These are phyloP conservation scores for Gadus chalcogrammus DNA, from an alignment of 2,113 vertebrate species.

Conservation along the genomic window DNA sequence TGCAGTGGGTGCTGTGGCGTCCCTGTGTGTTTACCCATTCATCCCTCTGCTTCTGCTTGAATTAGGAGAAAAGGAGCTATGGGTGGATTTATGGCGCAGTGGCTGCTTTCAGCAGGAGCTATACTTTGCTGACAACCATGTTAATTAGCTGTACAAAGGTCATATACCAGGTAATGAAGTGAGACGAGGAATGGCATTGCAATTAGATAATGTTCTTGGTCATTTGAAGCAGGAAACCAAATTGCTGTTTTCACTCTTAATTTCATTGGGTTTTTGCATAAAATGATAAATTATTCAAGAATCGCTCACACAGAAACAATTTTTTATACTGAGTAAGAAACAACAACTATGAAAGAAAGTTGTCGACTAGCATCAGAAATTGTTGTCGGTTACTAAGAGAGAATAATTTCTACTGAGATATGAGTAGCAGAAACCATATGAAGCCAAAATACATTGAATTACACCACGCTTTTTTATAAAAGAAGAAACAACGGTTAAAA, in stretches of 20 bases:
- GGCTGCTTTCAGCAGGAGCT: constrained; percentile 23
- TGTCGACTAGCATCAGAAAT: too few species aligned
- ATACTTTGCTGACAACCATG: constrained; percentile 45
- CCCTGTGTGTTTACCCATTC: neutral
- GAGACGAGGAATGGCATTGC: constrained; percentile 22
- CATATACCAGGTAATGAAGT: constrained; percentile 51
- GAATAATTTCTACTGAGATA: too few species aligned
- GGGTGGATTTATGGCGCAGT: neutral
- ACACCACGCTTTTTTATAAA: too few species aligned
- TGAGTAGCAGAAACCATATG: too few species aligned
- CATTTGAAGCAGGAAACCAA: constrained; percentile 35
- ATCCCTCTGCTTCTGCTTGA: constrained; percentile 19
- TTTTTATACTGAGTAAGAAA: too few species aligned
- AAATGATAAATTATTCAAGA: constrained; percentile 11
- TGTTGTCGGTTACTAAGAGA: too few species aligned
- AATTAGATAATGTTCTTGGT: constrained; percentile 45
- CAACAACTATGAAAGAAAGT: too few species aligned
- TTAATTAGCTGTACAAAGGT: constrained; percentile 67
- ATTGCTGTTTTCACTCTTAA: constrained; percentile 42
- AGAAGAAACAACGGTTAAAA: too few species aligned
- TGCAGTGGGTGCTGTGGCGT: neutral
- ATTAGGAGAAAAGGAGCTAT: constrained; percentile 8
- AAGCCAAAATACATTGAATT: too few species aligned
- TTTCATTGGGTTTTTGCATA: constrained; percentile 13
- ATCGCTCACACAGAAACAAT: too few species aligned